Conservation (phyloP, 1,140 invertebrate species). For the Cydia strobilella region DNA sequence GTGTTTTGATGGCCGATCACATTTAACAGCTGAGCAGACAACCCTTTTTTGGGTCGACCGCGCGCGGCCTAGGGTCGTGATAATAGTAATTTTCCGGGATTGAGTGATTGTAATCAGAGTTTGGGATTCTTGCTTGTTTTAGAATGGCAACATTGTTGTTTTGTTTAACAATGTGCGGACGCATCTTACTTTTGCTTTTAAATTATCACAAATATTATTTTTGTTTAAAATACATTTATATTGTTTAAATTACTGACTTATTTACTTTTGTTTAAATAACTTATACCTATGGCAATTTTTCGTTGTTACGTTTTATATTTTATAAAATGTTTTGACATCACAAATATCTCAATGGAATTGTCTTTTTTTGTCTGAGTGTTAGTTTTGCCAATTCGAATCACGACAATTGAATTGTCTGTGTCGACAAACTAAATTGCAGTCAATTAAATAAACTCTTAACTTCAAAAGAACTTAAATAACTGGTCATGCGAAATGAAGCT, state of each 20-base stretch:
- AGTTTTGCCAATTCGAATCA: background rate
- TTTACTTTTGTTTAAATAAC: too few species aligned
- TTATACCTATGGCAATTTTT: background rate
- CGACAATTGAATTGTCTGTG: slow-evolving; percentile 7
- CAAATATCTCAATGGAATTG: background rate
- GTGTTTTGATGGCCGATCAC: slow-evolving; percentile 27
- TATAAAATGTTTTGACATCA: background rate
- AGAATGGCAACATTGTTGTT: background rate
- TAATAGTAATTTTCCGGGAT: slow-evolving; percentile 14
- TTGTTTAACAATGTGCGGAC: too few species aligned
- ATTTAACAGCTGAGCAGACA: slow-evolving; percentile 17
- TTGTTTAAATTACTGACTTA: too few species aligned
- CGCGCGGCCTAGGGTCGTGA: background rate
- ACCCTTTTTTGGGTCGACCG: slow-evolving; percentile 19
- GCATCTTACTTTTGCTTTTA: too few species aligned
- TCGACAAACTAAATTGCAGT: slow-evolving; percentile 5
- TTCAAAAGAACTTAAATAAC: background rate
- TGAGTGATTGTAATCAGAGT: slow-evolving; percentile 15
- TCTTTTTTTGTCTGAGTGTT: background rate
- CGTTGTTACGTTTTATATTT: background rate
- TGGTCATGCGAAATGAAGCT: background rate
- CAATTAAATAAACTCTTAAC: slow-evolving; percentile 1
- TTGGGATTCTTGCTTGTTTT: slow-evolving; percentile 7
- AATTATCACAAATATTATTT: too few species aligned
- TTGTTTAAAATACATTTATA: too few species aligned